Base-by-base conservation (phyloP, 2,797 vertebrate genomes). In the Distichodus sexfasciatus region DNA sequence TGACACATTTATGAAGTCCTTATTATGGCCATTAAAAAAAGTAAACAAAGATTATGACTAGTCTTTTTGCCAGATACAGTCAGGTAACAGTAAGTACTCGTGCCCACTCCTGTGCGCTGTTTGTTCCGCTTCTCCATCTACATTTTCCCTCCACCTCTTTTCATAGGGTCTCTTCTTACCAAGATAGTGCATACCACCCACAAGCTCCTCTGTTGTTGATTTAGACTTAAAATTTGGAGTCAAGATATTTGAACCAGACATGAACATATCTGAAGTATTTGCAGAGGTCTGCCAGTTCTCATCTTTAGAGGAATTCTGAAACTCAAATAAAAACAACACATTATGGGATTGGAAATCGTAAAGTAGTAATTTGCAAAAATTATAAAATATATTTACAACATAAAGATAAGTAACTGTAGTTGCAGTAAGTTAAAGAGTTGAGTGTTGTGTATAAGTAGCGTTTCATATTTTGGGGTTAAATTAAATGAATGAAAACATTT, bases 181-280 rank as follows among this genome's bases (percentile, higher is more conserved):
- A 46, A n/a, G 55, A 70, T 35, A 65, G 46, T 59, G 57, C 66
- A 66, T 60, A 55, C 68, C 62, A 71, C 73, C 73, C 68, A 71
- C 29, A 61, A 71, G 35, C 57, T 60, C 40, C 55, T 66, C 73
- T 75, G 68, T 47, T 75, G 33, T 57, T 66, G 63, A 71, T 75
- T 71, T 67, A 14, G 21, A 54, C 26, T 29, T 57, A 11, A 65
- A 62, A 48, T 47, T 54, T 60, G 29, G 53, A 71, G 54, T 66
- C 23, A 41, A 43, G 40, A 41, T 41, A 54, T 66, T 66, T 36
- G 28, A 62, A 61, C 40, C 62, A 72, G 70, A 72, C 46, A 28
- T 38, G 46, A 66, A 43, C 53, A 35, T 55, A 35, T 66, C 14
- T 66, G 36, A 53, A 53, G 62, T 9, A 35, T 48, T 40, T 69